Evolutionary conservation across 2,113 vertebrate species (phyloP), one percentile per base, ranked within the genome.

Genomic region (Ceyx melanurus): DNA sequence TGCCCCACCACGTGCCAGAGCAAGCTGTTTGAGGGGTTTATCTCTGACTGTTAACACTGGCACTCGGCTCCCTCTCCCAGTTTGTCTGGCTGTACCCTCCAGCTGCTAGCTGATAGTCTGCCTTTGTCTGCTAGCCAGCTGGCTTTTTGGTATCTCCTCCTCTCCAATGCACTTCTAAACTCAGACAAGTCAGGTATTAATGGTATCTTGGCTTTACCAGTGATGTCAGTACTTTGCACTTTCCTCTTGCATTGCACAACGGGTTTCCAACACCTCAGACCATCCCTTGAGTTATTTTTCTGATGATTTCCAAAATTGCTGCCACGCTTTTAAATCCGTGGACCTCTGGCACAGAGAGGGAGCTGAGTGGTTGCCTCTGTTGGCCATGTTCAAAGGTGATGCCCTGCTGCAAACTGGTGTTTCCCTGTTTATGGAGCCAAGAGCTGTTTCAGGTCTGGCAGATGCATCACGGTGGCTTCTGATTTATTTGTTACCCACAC

Each of bases 101-200:
- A 91, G 82, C 86, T 89, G 68, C 68, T 73, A 85, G 71, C 71
- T 82, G 90, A 42, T 58, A 31, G 15, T 22, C 33, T 28, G 60
- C 48, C 51, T 75, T 62, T 86, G 54, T 54, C 58, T 79, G n/a
- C 43, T 29, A 57, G 77, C 86, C 66, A 88, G 70, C 9, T 70
- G 72, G 46, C 88, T 60, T 68, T 68, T 76, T 25, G 58, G 31
- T 16, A 6, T 45, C 76, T 77, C 31, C 71, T 67, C 53, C 50
- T 85, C 89, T 54, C 62, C 8, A 7, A 89, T 35, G 26, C 81
- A 51, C 62, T 90, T 46, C 71, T 43, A 13, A 43, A 77, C 71
- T n/a, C 66, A 61, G 45, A 35, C 5, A 4, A 68, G n/a, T 61
- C 61, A 43, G 51, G 21, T 37, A 66, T 28, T 35, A 6, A 21